Conservation (phyloP, 2,113 vertebrate species). For the Phoenicopterus ruber region DNA sequence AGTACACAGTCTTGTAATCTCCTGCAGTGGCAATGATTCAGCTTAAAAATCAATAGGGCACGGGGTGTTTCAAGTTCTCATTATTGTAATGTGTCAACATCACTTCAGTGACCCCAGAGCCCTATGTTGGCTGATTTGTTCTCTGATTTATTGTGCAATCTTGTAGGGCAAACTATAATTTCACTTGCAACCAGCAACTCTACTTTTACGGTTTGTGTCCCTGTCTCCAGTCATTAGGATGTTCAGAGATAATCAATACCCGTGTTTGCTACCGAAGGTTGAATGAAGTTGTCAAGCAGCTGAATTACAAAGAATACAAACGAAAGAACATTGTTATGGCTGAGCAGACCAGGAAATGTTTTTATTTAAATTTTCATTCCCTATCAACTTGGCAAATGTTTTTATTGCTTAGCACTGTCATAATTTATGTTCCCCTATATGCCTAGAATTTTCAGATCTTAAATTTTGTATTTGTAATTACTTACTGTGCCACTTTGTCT, state of each 20-base stretch:
- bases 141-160: slow-evolving; percentile 84
- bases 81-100: slow-evolving; percentile 84
- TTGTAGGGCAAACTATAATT: slow-evolving; percentile 79
- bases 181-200: slow-evolving; percentile 78
- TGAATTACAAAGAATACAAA: slow-evolving; percentile 65
- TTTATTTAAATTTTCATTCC: slow-evolving; percentile 33
- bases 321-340: background rate
- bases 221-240: slow-evolving; percentile 69
- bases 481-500: background rate
- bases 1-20: slow-evolving; percentile 72
- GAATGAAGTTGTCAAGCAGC: slow-evolving; percentile 77
- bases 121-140: slow-evolving; percentile 74
- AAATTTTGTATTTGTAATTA: background rate
- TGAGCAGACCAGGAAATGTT: background rate
- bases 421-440: background rate
- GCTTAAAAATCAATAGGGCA: slow-evolving; percentile 80
- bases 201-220: slow-evolving; percentile 69
- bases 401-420: background rate
- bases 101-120: slow-evolving; percentile 75
- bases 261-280: slow-evolving; percentile 69
- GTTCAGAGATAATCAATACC: slow-evolving; percentile 75
- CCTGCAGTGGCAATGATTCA: slow-evolving; percentile 77
- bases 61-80: slow-evolving; percentile 82
- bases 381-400: background rate
- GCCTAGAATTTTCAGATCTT: background rate